A percentile compares a stretch with the other conserved stretches of the same genome.
Evolutionary conservation across 2,888 invertebrate species (phyloP).

Genomic region (Xestia ashworthii): DNA sequence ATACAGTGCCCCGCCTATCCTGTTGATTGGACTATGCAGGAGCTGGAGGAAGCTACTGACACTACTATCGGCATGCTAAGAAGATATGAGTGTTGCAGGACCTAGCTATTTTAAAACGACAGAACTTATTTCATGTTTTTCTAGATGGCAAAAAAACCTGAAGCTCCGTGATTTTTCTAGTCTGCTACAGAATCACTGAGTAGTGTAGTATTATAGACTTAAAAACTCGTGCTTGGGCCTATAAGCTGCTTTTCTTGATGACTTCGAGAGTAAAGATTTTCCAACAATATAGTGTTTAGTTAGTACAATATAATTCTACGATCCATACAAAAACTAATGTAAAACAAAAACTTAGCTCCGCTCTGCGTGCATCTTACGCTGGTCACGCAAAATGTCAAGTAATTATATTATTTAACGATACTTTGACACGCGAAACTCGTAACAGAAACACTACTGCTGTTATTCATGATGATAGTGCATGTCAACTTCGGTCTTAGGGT

Average conservation of each 20-base stretch:
- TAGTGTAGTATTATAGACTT: too few species aligned
- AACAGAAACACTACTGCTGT: conserved; percentile 10
- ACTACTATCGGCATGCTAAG: not conserved
- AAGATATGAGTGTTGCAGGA: not conserved
- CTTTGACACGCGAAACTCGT: conserved; percentile 34
- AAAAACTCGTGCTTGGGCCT: too few species aligned
- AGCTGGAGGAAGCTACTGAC: not conserved
- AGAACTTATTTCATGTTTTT: not conserved
- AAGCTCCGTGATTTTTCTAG: not conserved
- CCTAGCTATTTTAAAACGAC: not conserved
- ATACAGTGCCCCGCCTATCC: not conserved
- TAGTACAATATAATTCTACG: not conserved
- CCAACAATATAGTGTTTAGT: not conserved
- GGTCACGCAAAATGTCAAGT: conserved; percentile 14
- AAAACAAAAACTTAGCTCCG: conserved; percentile 18
- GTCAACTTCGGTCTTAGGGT: not conserved
- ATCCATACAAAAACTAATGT: not conserved
- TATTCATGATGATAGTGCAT: conserved; percentile 11
- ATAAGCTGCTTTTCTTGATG: not conserved
- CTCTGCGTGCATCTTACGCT: conserved; percentile 12
- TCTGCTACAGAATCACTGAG: not conserved
- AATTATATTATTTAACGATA: not conserved
- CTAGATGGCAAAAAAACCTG: not conserved
- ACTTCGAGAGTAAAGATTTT: not conserved
- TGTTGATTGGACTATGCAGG: not conserved